phyloP scores from a whole-genome alignment of 2,888 invertebrate genomes.

The Junonia oenone region DNA sequence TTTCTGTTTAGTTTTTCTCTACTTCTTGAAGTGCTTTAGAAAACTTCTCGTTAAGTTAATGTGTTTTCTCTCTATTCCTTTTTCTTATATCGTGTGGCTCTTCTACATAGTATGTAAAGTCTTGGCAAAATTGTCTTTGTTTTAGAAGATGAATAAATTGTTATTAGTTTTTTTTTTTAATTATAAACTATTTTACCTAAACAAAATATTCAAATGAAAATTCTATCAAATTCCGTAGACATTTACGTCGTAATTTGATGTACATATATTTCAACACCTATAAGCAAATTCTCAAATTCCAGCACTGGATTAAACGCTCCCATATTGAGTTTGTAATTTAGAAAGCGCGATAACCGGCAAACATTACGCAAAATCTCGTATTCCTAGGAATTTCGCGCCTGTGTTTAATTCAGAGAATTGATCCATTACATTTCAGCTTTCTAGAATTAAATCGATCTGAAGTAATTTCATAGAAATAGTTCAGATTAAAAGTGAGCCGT shows the following conservation, averaged over 20 bases:
- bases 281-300: constrained; percentile 2
- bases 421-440: constrained; percentile 15
- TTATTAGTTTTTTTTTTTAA: too few species aligned
- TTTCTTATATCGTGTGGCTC: too few species aligned
- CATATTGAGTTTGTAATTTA: constrained; percentile 15
- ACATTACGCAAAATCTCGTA: constrained; percentile 11
- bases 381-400: constrained; percentile 18
- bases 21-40: background rate
- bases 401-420: constrained; percentile 15
- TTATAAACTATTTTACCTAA: too few species aligned
- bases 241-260: too few species aligned
- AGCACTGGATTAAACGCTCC: constrained; percentile 7
- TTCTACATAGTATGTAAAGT: too few species aligned
- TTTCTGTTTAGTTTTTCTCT: background rate
- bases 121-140: too few species aligned
- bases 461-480: constrained; percentile 7
- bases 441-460: constrained; percentile 16
- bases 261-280: background rate
- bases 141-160: too few species aligned
- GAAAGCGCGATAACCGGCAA: constrained; percentile 15
- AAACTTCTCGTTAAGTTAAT: background rate
- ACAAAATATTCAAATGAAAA: too few species aligned
- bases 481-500: constrained; percentile 5
- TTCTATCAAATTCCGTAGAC: too few species aligned
- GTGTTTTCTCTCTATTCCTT: background rate